Conservation (phyloP, 2,888 invertebrate genomes). For the Lasioglossum oenotherae region DNA sequence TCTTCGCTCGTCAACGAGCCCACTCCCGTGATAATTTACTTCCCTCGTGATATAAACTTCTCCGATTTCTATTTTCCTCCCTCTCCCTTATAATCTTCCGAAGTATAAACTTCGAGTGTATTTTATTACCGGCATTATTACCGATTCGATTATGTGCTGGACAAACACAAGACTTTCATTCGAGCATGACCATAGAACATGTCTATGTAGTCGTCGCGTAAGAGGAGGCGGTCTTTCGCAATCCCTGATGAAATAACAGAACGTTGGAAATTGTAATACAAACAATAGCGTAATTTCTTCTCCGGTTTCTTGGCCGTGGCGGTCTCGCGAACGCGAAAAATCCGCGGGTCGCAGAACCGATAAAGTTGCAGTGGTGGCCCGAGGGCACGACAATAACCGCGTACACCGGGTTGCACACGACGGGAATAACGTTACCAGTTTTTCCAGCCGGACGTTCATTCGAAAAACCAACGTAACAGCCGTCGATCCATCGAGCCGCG, state of each 20-base stretch:
- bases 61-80: neutral
- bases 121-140: neutral
- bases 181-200: neutral
- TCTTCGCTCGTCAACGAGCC: neutral
- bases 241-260: neutral
- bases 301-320: neutral
- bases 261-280: neutral
- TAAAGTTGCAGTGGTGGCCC: slow-evolving; percentile 3
- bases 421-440: slow-evolving; percentile 21
- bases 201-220: neutral
- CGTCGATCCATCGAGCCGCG: no score
- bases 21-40: neutral
- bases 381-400: slow-evolving; percentile 23
- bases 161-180: neutral
- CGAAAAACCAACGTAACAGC: neutral
- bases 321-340: slow-evolving; percentile 13
- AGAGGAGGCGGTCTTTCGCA: neutral
- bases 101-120: neutral
- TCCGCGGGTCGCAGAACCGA: slow-evolving; percentile 8
- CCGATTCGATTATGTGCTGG: neutral
- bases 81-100: neutral
- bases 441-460: neutral
- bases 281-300: neutral
- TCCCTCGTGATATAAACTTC: neutral
- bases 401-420: neutral